A percentile compares a stretch with the other conserved stretches of the same genome.
These are phyloP conservation scores for Balanococcus diminutus DNA, from an alignment of 2,888 invertebrate species.

Conservation along the genomic window DNA sequence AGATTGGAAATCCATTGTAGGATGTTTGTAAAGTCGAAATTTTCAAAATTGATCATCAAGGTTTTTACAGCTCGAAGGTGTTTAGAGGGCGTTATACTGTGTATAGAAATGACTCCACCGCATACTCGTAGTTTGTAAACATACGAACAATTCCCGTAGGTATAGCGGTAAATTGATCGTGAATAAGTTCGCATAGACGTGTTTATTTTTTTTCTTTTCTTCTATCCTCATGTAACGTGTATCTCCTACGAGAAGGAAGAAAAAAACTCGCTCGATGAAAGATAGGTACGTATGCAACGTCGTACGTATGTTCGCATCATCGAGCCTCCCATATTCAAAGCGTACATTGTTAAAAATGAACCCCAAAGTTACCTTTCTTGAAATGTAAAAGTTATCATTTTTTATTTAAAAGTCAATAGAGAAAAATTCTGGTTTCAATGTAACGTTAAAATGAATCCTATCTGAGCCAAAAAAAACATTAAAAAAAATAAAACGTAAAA, in stretches of 20 bases:
- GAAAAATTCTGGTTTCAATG: neutral
- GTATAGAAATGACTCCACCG: neutral
- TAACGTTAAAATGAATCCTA: neutral
- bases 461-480: neutral
- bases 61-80: neutral
- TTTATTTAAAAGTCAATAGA: neutral
- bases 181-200: neutral
- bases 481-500: no score
- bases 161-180: conserved; percentile 3
- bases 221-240: neutral
- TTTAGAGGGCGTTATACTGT: neutral
- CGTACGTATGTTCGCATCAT: neutral
- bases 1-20: neutral
- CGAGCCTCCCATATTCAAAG: neutral
- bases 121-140: neutral
- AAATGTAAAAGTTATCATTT: neutral
- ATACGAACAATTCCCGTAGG: neutral
- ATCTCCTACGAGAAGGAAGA: neutral
- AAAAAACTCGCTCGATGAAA: neutral
- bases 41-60: neutral
- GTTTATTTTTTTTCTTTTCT: conserved; percentile 16
- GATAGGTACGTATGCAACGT: neutral
- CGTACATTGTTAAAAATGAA: neutral
- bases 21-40: neutral
- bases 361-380: neutral